Percentiles rank a stretch among this genome's conserved stretches.
These are phyloP conservation scores for Micromys minutus DNA, from an alignment of 2,113 vertebrate genomes.

Conservation along the genomic window DNA sequence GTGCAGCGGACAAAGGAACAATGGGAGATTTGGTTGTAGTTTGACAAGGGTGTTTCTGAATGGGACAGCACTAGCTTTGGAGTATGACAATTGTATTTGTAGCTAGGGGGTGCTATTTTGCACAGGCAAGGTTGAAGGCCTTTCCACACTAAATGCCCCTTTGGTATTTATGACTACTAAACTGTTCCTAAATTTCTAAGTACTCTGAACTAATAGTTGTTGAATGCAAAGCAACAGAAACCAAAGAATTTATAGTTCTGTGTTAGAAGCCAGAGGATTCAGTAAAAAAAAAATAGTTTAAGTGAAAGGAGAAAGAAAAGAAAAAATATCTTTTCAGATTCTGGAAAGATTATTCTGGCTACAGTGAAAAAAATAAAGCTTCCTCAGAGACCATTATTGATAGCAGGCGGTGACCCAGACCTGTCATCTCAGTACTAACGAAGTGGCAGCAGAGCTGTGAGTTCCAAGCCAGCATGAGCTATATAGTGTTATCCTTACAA, in stretches of 20 bases:
- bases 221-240: neutral
- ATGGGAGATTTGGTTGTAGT: neutral
- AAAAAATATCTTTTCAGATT: conserved; percentile 13
- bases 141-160: neutral
- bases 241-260: neutral
- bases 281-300: neutral
- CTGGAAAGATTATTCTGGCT: conserved; percentile 39
- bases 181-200: conserved; percentile 19
- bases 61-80: neutral
- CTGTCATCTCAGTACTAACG: neutral
- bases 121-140: neutral
- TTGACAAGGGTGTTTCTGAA: neutral
- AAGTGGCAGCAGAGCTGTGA: neutral
- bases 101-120: neutral
- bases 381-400: neutral
- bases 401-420: neutral
- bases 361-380: conserved; percentile 2
- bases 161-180: neutral
- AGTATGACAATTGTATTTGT: neutral
- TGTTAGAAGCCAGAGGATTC: neutral
- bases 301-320: neutral
- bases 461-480: neutral
- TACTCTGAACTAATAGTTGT: neutral
- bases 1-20: neutral
- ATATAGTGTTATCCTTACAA: neutral